Conservation (phyloP, 1,140 invertebrate genomes). For the Chlorops oryzae region DNA sequence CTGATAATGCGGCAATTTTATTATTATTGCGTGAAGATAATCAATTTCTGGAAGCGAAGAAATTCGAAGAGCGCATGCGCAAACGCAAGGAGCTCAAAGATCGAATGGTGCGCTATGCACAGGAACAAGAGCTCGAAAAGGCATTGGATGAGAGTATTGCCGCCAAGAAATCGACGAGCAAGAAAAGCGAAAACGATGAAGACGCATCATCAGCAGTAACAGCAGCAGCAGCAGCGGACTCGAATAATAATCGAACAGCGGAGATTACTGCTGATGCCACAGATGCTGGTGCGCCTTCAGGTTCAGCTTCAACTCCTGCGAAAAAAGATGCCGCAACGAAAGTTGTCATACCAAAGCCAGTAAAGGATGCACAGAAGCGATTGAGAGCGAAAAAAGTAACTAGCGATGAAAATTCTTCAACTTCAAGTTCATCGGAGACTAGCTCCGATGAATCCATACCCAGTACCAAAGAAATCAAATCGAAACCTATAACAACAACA, state of each 20-base stretch:
- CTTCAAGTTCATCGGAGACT: conserved; percentile 27
- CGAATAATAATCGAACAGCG: too few relatives aligned
- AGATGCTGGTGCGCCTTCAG: too few relatives aligned
- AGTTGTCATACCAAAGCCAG: not conserved
- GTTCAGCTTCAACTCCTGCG: too few relatives aligned
- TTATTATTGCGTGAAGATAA: conserved; percentile 45
- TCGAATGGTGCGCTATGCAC: conserved; percentile 69
- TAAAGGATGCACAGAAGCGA: conserved; percentile 37
- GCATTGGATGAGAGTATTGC: conserved; percentile 3
- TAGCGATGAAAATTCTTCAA: conserved; percentile 20
- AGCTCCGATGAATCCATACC: conserved; percentile 30
- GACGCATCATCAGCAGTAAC: conserved; percentile 7
- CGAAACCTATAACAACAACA: conserved; percentile 12
- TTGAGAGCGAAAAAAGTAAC: conserved; percentile 44
- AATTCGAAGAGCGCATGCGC: conserved; percentile 63
- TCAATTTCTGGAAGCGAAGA: conserved; percentile 50
- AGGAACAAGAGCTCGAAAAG: conserved; percentile 54
- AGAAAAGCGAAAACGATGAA: conserved; percentile 4
- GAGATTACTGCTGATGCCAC: too few relatives aligned
- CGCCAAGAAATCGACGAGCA: not conserved
- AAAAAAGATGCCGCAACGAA: too few relatives aligned
- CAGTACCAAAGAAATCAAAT: conserved; percentile 20
- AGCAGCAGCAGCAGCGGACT: not conserved
- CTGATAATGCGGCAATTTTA: conserved; percentile 42
- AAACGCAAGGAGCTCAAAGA: conserved; percentile 74